Base-by-base conservation (phyloP, 2,888 invertebrate species). In the Yponomeuta evonymella region DNA sequence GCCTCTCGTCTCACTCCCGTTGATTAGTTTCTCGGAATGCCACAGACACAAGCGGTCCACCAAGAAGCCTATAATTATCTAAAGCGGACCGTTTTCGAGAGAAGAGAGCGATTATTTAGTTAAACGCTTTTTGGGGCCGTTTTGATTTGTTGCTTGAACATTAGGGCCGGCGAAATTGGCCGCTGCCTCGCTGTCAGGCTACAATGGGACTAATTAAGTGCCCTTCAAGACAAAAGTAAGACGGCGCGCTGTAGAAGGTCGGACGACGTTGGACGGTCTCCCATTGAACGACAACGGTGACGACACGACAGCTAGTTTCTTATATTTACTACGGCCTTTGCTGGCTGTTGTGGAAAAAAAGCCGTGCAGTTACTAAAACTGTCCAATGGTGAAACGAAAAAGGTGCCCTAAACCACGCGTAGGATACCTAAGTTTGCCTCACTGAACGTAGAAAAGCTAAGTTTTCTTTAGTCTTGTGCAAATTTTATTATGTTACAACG, bases 161-260 rank as follows among this genome's bases (percentile, higher is more conserved):
- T 76, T 73, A 77, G 81, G 82, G 85, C 77, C 79, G 79, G 76
- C 81, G 80, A 85, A 87, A 89, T 86, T 83, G 85, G 83, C 78
- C 85, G 23, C 36, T 15, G 87, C 82, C 86, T 81, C 79, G 86
- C 83, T 89, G 90, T 88, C 90, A 87, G 83, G 84, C 83, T 86
- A 90, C 91, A 90, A 91, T 89, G 83, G 87, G 86, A 89, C 89
- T 90, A 90, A 91, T 91, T 90, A 90, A 90, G 87, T 85, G 83
- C 83, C 84, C 83, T 80, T 81, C 74, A 75, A 80, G 84, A 58
- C 51, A 43, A 43, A 43, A 43, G 43, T 8, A 43, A 43, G 43
- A 8, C 43, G 43, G 8, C 43, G 8, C 43, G 8, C 3, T 8
- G 15, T 15, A 58, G 51, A 58, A 58, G 51, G 51, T 43, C 8